Evolutionary conservation across 2,113 vertebrate genomes (phyloP), one percentile per base, ranked within the genome.

Genomic region (Microcebus ravelobensis): DNA sequence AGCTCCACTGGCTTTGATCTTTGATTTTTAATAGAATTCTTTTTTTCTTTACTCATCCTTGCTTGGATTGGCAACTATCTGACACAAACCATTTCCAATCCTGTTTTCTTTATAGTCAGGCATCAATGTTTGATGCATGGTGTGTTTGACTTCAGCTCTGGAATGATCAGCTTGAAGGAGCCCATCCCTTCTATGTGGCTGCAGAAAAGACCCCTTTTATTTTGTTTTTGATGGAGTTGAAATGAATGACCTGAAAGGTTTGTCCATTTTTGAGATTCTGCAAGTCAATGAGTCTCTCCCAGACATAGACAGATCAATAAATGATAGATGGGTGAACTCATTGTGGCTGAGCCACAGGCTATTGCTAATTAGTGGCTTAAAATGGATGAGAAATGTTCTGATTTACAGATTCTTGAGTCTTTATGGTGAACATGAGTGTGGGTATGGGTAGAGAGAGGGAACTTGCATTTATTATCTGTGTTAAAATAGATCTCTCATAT

Each of bases 201-300:
- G 79, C 57, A 92, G 45, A 74, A 93, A 73, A 89, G 57, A 31
- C 42, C 7, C 23, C 45, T 95, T 65, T 77, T 25, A 61, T 42
- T 95, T 83, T 86, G 79, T 31, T 91, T 90, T 77, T 23, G 48
- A 68, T 92, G 71, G 52, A n/a, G 77, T 94, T 94, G 59, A 87
- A 95, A 55, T 29, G 6, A 76, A 90, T 68, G 55, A 87, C 13
- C 68, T 86, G 83, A 94, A 95, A 82, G 10, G 2, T 68, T 67
- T 88, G 85, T 87, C 29, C 6, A 55, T 76, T 77, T 93, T 89
- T 39, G 67, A 86, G 68, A 86, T 93, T 23, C 18, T 74, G 48
- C 39, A 3, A 63, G 45, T 31, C 65, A 65, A 52, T 34, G 29
- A 73, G 18, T 61, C 59, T 82, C 55, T 67, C 25, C 29, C 14